Base-by-base conservation (phyloP, 2,113 vertebrate genomes). In the Nothobranchius furzeri region DNA sequence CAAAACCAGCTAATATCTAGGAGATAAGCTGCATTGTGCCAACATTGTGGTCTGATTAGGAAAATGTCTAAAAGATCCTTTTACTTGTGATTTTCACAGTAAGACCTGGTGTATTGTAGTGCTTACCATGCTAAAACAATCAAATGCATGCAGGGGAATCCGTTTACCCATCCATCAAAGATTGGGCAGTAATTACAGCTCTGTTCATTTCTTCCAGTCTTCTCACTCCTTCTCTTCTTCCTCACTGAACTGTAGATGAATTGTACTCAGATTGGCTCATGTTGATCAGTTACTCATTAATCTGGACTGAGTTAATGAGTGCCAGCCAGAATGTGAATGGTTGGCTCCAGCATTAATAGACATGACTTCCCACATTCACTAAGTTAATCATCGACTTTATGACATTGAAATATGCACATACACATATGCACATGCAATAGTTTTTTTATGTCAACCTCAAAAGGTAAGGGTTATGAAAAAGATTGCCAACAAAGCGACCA, bases 241-340 rank as follows among this genome's bases (percentile, higher is more conserved):
- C 59, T 73, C 24, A 24, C 47, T 60, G 55, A 74, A 52, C 61
- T 30, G 20, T 58, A 48, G 50, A 47, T 70, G 62, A 49, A 63
- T 80, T 40, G 45, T 54, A 74, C 71, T 81, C 68, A 74, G 62
- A 79, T 64, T 53, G 73, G 65, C 67, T 82, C 51, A 40, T 63
- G 75, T 81, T 79, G 82, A 87, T 90, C 73, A 81, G 83, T 88
- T 66, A 87, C 75, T 64, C 78, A 72, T 90, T 86, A 80, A 84
- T 73, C 73, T 74, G 85, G 79, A 82, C 64, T 62, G 67, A 84
- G 76, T 85, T 78, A 86, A 87, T 89, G 75, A 87, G 64, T 76
- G 75, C 60, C 78, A 68, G 74, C 68, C 58, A 68, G 48, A 78
- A 77, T 55, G 73, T 76, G 85, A 88, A 75, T 63, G 58, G 73